Percentiles rank a stretch among this genome's conserved stretches.
These are phyloP conservation scores for Anguilla megastoma DNA, from an alignment of 2,797 vertebrate genomes.

Conservation along the genomic window DNA sequence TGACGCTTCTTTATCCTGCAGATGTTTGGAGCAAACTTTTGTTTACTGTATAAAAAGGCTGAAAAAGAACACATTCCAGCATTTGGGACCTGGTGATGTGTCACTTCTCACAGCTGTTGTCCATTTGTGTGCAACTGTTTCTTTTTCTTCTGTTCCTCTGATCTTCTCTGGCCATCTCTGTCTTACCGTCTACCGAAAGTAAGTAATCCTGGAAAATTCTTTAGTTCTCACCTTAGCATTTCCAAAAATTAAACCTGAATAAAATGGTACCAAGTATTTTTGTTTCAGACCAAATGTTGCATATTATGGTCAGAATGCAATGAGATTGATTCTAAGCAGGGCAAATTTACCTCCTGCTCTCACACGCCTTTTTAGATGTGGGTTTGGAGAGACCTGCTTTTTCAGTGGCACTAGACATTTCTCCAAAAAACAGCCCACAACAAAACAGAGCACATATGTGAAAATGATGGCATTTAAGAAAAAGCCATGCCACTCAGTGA, in stretches of 20 bases:
- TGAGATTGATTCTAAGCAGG: neutral
- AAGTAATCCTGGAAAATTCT: neutral
- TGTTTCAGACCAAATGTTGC: neutral
- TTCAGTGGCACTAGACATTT: neutral
- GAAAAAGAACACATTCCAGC: constrained; percentile 1
- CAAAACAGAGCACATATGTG: neutral
- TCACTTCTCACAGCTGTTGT: constrained; percentile 11
- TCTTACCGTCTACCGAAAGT: neutral
- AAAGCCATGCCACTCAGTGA: neutral
- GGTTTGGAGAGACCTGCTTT: neutral
- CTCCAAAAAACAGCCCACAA: neutral
- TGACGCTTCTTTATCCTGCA: neutral
- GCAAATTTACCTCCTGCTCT: neutral
- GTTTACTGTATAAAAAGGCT: neutral
- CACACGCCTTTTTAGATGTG: neutral
- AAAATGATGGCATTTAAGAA: neutral
- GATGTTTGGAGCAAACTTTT: neutral
- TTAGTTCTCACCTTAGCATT: neutral
- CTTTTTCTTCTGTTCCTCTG: neutral
- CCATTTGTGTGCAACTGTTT: constrained; percentile 3
- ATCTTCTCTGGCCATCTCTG: neutral
- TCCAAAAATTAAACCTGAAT: neutral
- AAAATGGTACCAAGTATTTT: neutral
- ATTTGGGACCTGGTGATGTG: neutral
- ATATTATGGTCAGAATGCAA: neutral